Evolutionary conservation across 2,113 vertebrate genomes (phyloP).

Genomic region (Steatornis caripensis): DNA sequence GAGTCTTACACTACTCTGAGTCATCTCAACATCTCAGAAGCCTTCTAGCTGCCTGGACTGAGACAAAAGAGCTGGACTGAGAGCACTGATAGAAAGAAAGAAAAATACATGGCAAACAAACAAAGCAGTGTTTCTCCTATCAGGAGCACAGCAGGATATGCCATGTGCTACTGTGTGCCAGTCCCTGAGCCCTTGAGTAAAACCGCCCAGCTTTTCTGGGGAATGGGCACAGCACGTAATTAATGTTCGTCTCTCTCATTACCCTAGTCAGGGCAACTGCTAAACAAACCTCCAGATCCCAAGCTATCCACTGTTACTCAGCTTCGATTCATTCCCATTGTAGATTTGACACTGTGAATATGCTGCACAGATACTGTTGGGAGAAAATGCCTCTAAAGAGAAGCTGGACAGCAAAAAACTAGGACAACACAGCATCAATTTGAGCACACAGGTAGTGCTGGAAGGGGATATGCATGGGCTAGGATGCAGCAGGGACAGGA

Average conservation of each 20-base stretch:
- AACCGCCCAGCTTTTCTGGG: background rate
- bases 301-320: background rate
- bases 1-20: background rate
- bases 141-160: background rate
- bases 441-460: background rate
- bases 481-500: background rate
- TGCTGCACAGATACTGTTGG: background rate
- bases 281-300: background rate
- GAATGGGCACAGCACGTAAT: background rate
- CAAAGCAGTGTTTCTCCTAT: background rate
- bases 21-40: background rate
- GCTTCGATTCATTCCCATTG: background rate
- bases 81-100: background rate
- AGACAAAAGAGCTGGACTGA: conserved; percentile 1
- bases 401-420: background rate
- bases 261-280: background rate
- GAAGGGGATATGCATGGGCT: background rate
- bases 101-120: background rate
- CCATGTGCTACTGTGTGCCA: background rate
- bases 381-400: background rate
- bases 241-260: background rate
- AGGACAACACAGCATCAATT: background rate
- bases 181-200: background rate
- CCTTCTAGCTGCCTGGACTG: background rate
- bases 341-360: background rate